These are phyloP conservation scores for Entomobrya multifasciata DNA, from an alignment of 2,888 invertebrate genomes.

Conservation along the genomic window DNA sequence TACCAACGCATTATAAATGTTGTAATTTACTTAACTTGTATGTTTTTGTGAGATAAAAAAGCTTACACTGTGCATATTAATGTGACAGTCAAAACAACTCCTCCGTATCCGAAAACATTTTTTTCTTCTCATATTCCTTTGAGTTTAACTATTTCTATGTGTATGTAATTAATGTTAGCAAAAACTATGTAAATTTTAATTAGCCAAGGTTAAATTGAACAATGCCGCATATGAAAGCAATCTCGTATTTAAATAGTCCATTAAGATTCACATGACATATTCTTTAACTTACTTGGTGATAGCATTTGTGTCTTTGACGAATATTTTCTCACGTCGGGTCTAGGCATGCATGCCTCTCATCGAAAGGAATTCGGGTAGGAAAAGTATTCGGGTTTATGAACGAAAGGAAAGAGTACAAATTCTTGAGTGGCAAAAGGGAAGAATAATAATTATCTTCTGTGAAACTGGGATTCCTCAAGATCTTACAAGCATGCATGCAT, in stretches of 20 bases:
- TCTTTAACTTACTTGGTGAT: no score
- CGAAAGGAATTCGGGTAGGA: slow-evolving; percentile 25
- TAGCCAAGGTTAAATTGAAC: slow-evolving; percentile 25
- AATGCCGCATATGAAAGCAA: neutral
- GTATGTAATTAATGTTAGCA: slow-evolving; percentile 14
- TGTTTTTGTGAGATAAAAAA: slow-evolving; percentile 16
- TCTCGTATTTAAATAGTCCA: neutral
- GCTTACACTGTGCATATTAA: slow-evolving; percentile 25
- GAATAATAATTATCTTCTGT: slow-evolving; percentile 78
- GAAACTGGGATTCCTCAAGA: slow-evolving; percentile 75
- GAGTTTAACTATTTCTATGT: neutral
- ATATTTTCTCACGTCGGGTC: slow-evolving; percentile 63
- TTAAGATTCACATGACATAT: slow-evolving; percentile 26
- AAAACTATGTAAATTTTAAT: slow-evolving; percentile 53
- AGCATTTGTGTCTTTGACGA: slow-evolving; percentile 52
- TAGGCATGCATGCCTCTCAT: slow-evolving; percentile 29
- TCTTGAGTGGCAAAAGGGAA: slow-evolving; percentile 65
- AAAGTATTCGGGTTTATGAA: neutral
- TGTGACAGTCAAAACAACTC: slow-evolving; percentile 9
- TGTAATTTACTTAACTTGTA: neutral
- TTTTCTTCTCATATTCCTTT: slow-evolving; percentile 16
- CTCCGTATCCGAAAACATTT: neutral
- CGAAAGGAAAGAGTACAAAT: no score
- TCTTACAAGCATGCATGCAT: neutral
- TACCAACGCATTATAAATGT: neutral